Evolutionary conservation across 1,140 invertebrate genomes (phyloP), one percentile per base, ranked within the genome.

Genomic region (Forficula auricularia): DNA sequence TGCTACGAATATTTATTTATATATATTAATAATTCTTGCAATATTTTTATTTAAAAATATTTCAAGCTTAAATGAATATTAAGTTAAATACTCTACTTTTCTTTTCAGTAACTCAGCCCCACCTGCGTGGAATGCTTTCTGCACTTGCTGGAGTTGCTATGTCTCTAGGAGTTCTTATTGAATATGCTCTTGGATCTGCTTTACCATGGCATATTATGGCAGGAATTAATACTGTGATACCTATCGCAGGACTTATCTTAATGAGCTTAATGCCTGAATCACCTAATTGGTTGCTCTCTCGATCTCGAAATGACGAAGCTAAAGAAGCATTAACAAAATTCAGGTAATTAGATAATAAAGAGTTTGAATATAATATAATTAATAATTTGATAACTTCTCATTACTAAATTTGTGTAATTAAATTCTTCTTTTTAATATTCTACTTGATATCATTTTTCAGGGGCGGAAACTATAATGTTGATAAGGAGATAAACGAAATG

Each of bases 231-330:
- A 60, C 67, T 0, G 51, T 68, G 2, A 46, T 78, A 1, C 75
- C 76, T 0, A 57, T 71, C 0, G 38, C 71, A 2, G 70, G 74
- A 0, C 47, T 79, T 0, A 42, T 74, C 0, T 52, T 67, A 0
- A 73, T 72, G 64, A 66, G 75, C 44, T 54, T 78, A 2, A 62
- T 79, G 53, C 76, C 80, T 13, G 79, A 82, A 52, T 74, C 78
- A 0, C 79, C 79, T 1, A 73, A 76, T 18, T 83, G 72, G 58
- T 64, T 82, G 1, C 60, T 81, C 14, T 69, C 71, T 3, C 65
- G 69, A 19, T 70, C 72, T 19, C 69, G 71, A 41, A 62, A 66
- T 6, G 71, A 77, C 16, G 65, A 74, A 44, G 77, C 75, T 0
- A 61, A 70, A 42, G 59, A 61, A 16, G 69, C 75, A 3, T 54